A percentile compares a stretch with the other conserved stretches of the same genome.
These are phyloP conservation scores for Bombus haemorrhoidalis DNA, from an alignment of 1,140 invertebrate species.

Conservation along the genomic window DNA sequence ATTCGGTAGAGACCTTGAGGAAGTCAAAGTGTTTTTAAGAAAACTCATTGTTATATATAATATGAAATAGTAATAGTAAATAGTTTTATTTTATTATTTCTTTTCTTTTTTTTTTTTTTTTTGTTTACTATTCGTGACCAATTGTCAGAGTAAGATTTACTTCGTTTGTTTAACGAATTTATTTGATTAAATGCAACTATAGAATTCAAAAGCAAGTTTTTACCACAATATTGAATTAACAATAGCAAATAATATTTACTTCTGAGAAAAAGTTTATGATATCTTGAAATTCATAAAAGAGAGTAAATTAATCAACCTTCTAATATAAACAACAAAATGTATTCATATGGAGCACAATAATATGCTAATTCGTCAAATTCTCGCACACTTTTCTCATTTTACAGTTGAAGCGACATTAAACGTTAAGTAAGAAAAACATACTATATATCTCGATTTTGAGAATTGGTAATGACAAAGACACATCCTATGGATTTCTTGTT, in stretches of 20 bases:
- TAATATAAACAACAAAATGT: too few relatives aligned
- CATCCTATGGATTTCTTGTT: not conserved
- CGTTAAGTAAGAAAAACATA: too few relatives aligned
- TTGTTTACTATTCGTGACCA: not conserved
- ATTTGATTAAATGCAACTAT: not conserved
- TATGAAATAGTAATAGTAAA: not conserved
- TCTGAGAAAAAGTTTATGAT: not conserved
- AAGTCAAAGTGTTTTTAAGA: not conserved
- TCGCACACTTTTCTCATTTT: too few relatives aligned
- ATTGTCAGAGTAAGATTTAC: not conserved
- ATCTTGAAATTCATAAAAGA: not conserved
- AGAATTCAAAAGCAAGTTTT: not conserved
- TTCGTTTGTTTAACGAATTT: not conserved
- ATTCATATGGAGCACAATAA: too few relatives aligned
- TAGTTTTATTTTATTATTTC: too few relatives aligned
- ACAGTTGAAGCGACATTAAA: too few relatives aligned
- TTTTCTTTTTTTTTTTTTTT: too few relatives aligned
- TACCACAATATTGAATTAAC: not conserved
- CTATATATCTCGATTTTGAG: too few relatives aligned
- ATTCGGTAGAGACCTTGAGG: not conserved
- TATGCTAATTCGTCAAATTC: too few relatives aligned
- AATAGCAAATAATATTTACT: not conserved
- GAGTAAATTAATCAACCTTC: not conserved
- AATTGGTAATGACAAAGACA: too few relatives aligned
- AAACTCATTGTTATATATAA: not conserved